A percentile compares a stretch with the other conserved stretches of the same genome.
phyloP scores from a whole-genome alignment of 2,888 invertebrate genomes.

The Brachyptera risi region DNA sequence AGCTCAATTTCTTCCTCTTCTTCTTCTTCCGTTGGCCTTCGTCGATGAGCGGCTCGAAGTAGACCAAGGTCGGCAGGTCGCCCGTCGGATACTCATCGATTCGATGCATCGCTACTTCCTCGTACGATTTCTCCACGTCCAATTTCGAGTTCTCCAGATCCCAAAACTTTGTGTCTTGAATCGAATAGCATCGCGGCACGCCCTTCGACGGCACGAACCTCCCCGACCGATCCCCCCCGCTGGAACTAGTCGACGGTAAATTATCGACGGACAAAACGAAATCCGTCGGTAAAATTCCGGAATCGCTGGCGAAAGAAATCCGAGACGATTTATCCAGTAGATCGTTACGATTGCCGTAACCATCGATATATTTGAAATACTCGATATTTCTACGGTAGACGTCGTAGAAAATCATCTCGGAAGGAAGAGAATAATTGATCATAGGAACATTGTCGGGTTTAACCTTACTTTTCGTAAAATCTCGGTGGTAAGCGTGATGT shows the following conservation, averaged over 20 bases:
- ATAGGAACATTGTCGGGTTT: background rate
- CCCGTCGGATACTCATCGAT: constrained; percentile 27
- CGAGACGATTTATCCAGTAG: no score
- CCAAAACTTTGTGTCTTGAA: constrained; percentile 33
- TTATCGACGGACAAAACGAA: no score
- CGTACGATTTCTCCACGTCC: background rate
- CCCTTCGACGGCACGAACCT: background rate
- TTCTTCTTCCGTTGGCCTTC: constrained; percentile 36
- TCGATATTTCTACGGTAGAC: background rate
- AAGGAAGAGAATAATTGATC: background rate
- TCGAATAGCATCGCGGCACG: background rate
- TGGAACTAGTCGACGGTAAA: no score
- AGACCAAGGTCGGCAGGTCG: constrained; percentile 44
- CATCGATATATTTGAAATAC: background rate
- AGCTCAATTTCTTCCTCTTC: constrained; percentile 38
- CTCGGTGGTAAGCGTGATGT: no score
- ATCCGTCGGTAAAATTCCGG: no score
- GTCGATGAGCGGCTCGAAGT: constrained; percentile 40
- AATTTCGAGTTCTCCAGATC: constrained; percentile 12
- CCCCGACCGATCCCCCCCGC: background rate
- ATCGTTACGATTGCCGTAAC: background rate
- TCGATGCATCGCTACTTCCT: constrained; percentile 21
- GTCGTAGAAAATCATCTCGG: background rate
- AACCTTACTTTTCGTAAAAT: no score
- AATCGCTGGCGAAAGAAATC: no score